Conservation (phyloP, 2,888 invertebrate species). For the Julus scandinavius region DNA sequence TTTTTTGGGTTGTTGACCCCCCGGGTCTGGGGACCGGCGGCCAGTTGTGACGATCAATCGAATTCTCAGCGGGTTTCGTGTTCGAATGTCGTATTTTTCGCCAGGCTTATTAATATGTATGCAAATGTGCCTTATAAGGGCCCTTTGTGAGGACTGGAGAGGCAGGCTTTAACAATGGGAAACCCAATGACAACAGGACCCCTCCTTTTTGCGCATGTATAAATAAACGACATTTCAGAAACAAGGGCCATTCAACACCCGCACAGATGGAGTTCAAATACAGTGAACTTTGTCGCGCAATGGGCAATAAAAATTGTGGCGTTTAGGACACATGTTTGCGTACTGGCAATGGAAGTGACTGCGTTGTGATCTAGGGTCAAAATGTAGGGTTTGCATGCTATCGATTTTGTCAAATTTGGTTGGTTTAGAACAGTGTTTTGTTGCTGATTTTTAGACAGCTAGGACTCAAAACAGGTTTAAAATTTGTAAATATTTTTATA, state of each 20-base stretch:
- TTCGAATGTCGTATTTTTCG: slow-evolving; percentile 4
- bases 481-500: too few species aligned
- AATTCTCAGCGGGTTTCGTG: slow-evolving; percentile 37
- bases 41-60: slow-evolving; percentile 28
- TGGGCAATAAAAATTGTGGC: too few species aligned
- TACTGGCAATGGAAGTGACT: too few species aligned
- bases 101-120: slow-evolving; percentile 18
- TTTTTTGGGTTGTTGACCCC: background rate
- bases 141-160: background rate
- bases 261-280: background rate
- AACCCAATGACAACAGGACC: background rate
- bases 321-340: too few species aligned
- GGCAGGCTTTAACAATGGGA: background rate
- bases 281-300: background rate
- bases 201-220: background rate
- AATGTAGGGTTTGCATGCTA: too few species aligned
- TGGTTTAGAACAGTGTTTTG: too few species aligned
- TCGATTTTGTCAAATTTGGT: too few species aligned
- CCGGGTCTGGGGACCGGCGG: background rate
- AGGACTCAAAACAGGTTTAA: too few species aligned
- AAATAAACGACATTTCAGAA: background rate
- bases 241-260: background rate
- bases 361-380: too few species aligned
- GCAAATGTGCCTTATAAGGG: background rate
- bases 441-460: too few species aligned